phyloP scores from a whole-genome alignment of 1,140 invertebrate genomes.

The Akabosia matsudoensis region DNA sequence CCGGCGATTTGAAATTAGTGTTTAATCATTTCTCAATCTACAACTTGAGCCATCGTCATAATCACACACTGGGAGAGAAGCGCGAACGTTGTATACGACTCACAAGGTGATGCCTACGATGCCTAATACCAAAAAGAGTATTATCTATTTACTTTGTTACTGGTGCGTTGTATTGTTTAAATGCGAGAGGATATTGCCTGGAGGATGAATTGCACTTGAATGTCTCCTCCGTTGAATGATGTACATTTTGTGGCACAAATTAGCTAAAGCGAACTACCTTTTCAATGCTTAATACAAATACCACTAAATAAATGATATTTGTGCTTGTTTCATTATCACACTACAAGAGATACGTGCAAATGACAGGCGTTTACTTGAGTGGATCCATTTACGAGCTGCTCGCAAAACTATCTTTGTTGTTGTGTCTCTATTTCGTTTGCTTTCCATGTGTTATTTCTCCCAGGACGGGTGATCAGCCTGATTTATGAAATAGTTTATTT shows the following conservation, averaged over 20 bases:
- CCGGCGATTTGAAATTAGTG: constrained; percentile 17
- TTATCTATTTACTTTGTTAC: no score
- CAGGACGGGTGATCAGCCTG: constrained; percentile 3
- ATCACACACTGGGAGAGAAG: not conserved
- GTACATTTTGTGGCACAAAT: no score
- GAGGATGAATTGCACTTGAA: not conserved
- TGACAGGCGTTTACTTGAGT: no score
- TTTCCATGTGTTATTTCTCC: not conserved
- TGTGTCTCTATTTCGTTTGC: not conserved
- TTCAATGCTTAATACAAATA: not conserved
- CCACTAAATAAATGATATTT: no score
- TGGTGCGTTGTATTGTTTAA: not conserved
- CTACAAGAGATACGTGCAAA: no score
- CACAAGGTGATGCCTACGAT: no score
- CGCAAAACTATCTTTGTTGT: no score
- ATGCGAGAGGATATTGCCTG: constrained; percentile 10
- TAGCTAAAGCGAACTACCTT: not conserved
- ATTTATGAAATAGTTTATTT: constrained; percentile 25
- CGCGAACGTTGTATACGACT: no score
- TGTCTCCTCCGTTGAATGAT: not conserved
- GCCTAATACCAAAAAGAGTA: no score
- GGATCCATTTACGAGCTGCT: no score
- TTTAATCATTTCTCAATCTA: constrained; percentile 20
- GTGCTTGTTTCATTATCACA: no score
- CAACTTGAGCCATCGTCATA: not conserved